phyloP scores from a whole-genome alignment of 1,140 invertebrate species.

The Drosophila sp. region DNA sequence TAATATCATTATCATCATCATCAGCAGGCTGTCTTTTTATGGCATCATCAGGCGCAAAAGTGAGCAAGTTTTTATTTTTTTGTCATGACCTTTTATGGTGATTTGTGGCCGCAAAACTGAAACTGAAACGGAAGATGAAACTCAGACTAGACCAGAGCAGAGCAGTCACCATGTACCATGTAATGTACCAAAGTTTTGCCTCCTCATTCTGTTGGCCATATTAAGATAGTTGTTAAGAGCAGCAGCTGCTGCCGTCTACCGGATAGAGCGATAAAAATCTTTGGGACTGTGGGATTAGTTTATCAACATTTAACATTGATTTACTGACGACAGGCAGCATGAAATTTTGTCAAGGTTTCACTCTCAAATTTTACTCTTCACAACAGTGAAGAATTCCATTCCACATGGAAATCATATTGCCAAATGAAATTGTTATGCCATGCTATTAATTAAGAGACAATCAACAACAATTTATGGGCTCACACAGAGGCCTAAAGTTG shows the following conservation, averaged over 20 bases:
- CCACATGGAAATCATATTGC: slow-evolving; percentile 17
- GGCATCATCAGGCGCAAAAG: slow-evolving; percentile 52
- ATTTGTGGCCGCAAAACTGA: slow-evolving; percentile 33
- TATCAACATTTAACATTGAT: slow-evolving; percentile 19
- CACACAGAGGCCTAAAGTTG: slow-evolving; percentile 23
- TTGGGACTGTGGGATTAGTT: slow-evolving; percentile 34
- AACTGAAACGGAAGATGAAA: slow-evolving; percentile 32
- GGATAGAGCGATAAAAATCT: slow-evolving; percentile 43
- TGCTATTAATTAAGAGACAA: slow-evolving; percentile 22
- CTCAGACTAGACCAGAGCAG: slow-evolving; percentile 7
- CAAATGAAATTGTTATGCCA: slow-evolving; percentile 30
- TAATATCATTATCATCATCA: slow-evolving; percentile 1
- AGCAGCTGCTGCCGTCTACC: slow-evolving; percentile 12
- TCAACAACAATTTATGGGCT: slow-evolving; percentile 27
- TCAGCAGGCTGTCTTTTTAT: slow-evolving; percentile 56
- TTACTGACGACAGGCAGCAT: neutral
- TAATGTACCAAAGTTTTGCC: slow-evolving; percentile 54
- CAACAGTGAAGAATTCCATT: neutral
- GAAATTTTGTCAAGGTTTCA: slow-evolving; percentile 1
- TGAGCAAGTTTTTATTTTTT: slow-evolving; percentile 61
- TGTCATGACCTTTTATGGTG: slow-evolving; percentile 65
- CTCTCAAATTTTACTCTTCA: neutral
- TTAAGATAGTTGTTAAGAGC: slow-evolving; percentile 34
- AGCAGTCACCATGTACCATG: too few species aligned
- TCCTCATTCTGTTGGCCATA: slow-evolving; percentile 50